Evolutionary conservation across 2,888 invertebrate species (phyloP).

Genomic region (Leucozona laternaria): DNA sequence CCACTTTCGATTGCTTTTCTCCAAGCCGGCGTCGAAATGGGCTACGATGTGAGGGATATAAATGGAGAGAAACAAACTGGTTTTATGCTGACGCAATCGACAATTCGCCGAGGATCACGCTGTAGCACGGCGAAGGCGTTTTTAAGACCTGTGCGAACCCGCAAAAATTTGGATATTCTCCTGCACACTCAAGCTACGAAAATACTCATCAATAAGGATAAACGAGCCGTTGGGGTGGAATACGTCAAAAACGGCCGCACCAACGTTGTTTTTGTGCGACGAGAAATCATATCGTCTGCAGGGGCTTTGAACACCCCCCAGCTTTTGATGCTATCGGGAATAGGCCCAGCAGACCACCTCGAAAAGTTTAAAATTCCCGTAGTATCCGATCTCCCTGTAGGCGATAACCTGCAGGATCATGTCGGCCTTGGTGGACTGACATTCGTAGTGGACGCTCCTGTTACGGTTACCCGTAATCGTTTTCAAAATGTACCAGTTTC

Average conservation of each 20-base stretch:
- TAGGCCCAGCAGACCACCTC: constrained; percentile 92
- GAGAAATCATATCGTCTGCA: constrained; percentile 93
- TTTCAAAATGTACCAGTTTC: constrained; percentile 91
- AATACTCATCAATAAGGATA: constrained; percentile 89
- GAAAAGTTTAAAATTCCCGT: constrained; percentile 89
- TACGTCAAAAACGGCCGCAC: constrained; percentile 88
- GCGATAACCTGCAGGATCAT: constrained; percentile 94
- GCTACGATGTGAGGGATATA: constrained; percentile 91
- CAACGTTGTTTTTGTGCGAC: constrained; percentile 88
- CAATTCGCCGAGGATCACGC: constrained; percentile 91
- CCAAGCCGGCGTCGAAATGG: constrained; percentile 92
- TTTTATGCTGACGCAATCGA: constrained; percentile 94
- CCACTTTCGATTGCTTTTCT: constrained; percentile 92
- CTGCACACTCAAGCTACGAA: constrained; percentile 90
- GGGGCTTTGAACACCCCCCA: constrained; percentile 96
- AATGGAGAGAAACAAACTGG: constrained; percentile 93
- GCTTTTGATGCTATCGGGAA: constrained; percentile 94
- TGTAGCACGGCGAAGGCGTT: constrained; percentile 96
- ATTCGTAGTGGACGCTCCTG: constrained; percentile 91
- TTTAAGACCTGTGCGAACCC: constrained; percentile 90
- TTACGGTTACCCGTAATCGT: constrained; percentile 90
- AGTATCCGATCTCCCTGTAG: constrained; percentile 90
- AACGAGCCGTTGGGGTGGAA: constrained; percentile 91
- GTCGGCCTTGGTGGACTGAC: constrained; percentile 94
- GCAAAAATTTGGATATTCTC: constrained; percentile 91